phyloP scores from a whole-genome alignment of 2,888 invertebrate species.

The Drosophila barbarae region DNA sequence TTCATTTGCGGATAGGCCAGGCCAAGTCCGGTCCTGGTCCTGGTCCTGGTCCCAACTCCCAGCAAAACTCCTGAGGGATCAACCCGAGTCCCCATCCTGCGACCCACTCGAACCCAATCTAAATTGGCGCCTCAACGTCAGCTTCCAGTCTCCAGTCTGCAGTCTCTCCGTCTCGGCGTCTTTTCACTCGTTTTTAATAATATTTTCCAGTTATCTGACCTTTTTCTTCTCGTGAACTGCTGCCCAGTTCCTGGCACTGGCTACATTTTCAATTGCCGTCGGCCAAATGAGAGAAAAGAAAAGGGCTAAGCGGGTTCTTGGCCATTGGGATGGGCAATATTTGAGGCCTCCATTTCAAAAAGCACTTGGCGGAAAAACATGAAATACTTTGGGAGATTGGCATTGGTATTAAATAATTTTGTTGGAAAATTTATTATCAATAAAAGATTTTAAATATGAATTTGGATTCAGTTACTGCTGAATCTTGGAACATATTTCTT shows the following conservation, averaged over 20 bases:
- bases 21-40: conserved; percentile 28
- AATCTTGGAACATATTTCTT: neutral
- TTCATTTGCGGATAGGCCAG: conserved; percentile 77
- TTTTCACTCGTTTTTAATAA: conserved; percentile 68
- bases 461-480: no score
- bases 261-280: conserved; percentile 39
- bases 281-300: conserved; percentile 23
- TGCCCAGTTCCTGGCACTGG: conserved; percentile 32
- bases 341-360: neutral
- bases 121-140: conserved; percentile 50
- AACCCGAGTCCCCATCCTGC: conserved; percentile 23
- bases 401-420: no score
- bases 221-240: conserved; percentile 58
- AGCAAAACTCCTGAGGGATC: conserved; percentile 65
- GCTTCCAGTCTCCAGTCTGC: conserved; percentile 1
- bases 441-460: no score
- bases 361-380: conserved; percentile 12
- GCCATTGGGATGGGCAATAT: neutral
- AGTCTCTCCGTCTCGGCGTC: conserved; percentile 23
- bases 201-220: conserved; percentile 76
- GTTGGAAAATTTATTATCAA: neutral
- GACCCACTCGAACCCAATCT: conserved; percentile 31
- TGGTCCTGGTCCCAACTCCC: conserved; percentile 18
- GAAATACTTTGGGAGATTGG: neutral
- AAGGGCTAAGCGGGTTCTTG: conserved; percentile 9